Evolutionary conservation across 1,140 invertebrate genomes (phyloP).

Genomic region (Drosophila neocordata): DNA sequence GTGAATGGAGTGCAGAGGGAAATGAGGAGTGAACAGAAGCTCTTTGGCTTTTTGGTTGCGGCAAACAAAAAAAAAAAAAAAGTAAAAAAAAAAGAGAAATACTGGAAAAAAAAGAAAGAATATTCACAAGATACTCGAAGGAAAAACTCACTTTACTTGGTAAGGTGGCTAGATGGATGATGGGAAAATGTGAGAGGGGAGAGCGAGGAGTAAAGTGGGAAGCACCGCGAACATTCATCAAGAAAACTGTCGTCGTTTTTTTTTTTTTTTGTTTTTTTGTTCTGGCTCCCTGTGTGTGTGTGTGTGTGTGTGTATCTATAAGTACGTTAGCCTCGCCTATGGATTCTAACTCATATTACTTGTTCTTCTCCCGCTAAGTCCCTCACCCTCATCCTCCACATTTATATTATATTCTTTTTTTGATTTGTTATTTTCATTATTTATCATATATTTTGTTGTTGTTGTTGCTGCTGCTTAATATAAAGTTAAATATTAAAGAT

Average conservation of each 20-base stretch:
- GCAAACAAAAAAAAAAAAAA: slow-evolving; percentile 49
- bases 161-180: background rate
- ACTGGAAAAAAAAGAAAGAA: slow-evolving; percentile 44
- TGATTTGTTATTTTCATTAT: slow-evolving; percentile 54
- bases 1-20: background rate
- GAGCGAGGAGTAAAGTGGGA: background rate
- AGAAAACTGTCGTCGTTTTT: slow-evolving; percentile 76
- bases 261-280: slow-evolving; percentile 18
- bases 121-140: slow-evolving; percentile 44
- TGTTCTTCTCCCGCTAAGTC: background rate
- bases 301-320: slow-evolving; percentile 40
- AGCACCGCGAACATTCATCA: slow-evolving; percentile 73
- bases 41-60: slow-evolving; percentile 49
- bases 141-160: slow-evolving; percentile 65
- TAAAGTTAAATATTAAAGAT: slow-evolving; percentile 56
- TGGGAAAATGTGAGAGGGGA: background rate
- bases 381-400: background rate
- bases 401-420: slow-evolving; percentile 36
- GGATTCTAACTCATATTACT: slow-evolving; percentile 67
- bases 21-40: background rate
- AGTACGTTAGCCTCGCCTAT: slow-evolving; percentile 64
- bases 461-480: slow-evolving; percentile 43
- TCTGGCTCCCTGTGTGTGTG: background rate
- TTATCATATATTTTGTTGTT: slow-evolving; percentile 52
- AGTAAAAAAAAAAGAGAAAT: slow-evolving; percentile 25